phyloP scores from a whole-genome alignment of 2,113 vertebrate species.

The Condylura cristata region DNA sequence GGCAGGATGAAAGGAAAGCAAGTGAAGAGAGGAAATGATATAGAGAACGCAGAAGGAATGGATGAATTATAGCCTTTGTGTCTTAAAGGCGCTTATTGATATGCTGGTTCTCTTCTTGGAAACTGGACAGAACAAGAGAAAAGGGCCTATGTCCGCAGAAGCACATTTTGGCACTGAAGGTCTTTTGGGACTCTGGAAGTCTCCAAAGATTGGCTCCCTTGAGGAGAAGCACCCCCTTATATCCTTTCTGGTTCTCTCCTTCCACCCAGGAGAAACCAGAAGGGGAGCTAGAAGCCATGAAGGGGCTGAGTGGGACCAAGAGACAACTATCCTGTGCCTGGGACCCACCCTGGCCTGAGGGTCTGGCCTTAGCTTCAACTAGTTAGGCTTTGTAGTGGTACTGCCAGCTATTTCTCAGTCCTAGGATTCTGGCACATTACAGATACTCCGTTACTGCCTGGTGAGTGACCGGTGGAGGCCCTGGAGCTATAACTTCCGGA shows the following conservation, averaged over 20 bases:
- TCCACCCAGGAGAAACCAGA: background rate
- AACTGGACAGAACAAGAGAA: background rate
- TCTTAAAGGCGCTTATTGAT: background rate
- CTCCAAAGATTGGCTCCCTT: background rate
- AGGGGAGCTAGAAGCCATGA: accelerated
- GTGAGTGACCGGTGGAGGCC: background rate
- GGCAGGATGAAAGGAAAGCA: background rate
- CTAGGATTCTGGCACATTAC: background rate
- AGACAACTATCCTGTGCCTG: background rate
- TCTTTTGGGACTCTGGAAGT: background rate
- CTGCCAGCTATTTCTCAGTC: background rate
- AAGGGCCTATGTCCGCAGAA: background rate
- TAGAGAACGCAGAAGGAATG: background rate
- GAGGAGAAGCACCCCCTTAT: background rate
- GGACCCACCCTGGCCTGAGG: background rate
- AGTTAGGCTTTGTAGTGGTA: background rate
- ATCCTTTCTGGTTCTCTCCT: background rate
- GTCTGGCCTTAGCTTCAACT: too few relatives aligned
- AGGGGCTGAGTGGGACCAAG: background rate
- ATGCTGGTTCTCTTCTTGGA: background rate
- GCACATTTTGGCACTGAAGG: background rate
- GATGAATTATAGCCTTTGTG: background rate
- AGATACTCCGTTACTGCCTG: background rate
- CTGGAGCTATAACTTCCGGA: background rate
- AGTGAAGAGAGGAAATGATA: background rate